Conservation (phyloP, 2,797 vertebrate genomes). For the Threskiornis aethiopicus region DNA sequence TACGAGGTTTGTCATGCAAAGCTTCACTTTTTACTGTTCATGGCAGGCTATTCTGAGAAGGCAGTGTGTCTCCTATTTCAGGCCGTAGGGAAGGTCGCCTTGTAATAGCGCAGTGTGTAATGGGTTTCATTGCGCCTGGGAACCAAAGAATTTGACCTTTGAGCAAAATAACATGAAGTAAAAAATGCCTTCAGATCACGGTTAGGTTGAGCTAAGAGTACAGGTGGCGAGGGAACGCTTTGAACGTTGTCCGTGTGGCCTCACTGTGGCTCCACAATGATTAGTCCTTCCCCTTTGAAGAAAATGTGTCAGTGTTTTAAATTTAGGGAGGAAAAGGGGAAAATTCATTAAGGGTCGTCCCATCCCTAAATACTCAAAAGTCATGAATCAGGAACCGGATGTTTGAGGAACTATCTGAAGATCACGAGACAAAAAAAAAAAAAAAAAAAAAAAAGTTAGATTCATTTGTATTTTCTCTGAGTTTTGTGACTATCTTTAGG, state of each 20-base stretch:
- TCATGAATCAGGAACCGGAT: background rate
- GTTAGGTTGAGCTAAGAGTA: constrained; percentile 32
- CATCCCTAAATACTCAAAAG: background rate
- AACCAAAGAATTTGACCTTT: constrained; percentile 72
- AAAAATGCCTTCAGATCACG: constrained; percentile 24
- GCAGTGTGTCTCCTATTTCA: constrained; percentile 39
- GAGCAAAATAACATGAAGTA: constrained; percentile 58
- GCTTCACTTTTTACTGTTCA: background rate
- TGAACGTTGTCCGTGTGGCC: background rate
- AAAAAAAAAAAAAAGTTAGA: background rate
- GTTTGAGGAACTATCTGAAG: background rate
- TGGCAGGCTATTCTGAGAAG: background rate
- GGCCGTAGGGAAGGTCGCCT: constrained; percentile 9
- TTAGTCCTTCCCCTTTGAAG: background rate
- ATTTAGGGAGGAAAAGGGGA: background rate
- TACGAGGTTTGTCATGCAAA: background rate
- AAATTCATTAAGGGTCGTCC: background rate
- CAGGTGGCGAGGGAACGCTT: constrained; percentile 8
- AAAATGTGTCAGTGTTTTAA: background rate
- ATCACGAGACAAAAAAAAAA: background rate
- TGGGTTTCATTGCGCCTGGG: constrained; percentile 54
- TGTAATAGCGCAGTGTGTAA: constrained; percentile 20
- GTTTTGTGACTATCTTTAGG: constrained; percentile 3
- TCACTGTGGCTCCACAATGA: background rate
- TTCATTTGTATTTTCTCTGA: background rate